A percentile compares a stretch with the other conserved stretches of the same genome.
phyloP scores from a whole-genome alignment of 2,797 vertebrate species.

The Champsocephalus gunnari region DNA sequence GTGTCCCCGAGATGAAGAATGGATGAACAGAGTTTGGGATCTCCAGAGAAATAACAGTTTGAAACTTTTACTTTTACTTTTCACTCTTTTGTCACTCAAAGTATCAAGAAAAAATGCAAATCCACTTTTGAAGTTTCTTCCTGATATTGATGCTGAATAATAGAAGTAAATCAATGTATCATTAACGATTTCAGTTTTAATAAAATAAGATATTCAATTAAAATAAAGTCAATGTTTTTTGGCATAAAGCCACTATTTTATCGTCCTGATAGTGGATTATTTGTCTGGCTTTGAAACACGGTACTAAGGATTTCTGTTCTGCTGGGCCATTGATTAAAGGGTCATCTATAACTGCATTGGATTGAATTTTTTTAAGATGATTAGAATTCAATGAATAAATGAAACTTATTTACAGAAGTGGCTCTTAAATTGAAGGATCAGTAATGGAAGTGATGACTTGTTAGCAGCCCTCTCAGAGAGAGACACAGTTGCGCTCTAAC shows the following conservation, averaged over 20 bases:
- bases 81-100: too few species aligned
- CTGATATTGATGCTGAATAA: neutral
- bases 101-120: too few species aligned
- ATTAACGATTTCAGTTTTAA: too few species aligned
- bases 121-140: neutral
- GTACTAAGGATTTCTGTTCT: neutral
- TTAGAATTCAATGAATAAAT: too few species aligned
- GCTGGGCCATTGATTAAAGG: neutral
- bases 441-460: neutral
- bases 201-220: too few species aligned
- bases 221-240: too few species aligned
- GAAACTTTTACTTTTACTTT: too few species aligned
- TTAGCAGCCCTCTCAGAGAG: neutral
- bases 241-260: too few species aligned
- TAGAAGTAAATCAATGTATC: too few species aligned
- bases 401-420: neutral
- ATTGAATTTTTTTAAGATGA: too few species aligned
- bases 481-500: neutral
- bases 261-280: too few species aligned
- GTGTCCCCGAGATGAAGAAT: conserved; percentile 33
- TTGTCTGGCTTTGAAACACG: neutral
- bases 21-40: conserved; percentile 8
- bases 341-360: too few species aligned
- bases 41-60: neutral
- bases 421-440: neutral